These are phyloP conservation scores for Chaenogobius annularis DNA, from an alignment of 2,113 vertebrate species.

Conservation along the genomic window DNA sequence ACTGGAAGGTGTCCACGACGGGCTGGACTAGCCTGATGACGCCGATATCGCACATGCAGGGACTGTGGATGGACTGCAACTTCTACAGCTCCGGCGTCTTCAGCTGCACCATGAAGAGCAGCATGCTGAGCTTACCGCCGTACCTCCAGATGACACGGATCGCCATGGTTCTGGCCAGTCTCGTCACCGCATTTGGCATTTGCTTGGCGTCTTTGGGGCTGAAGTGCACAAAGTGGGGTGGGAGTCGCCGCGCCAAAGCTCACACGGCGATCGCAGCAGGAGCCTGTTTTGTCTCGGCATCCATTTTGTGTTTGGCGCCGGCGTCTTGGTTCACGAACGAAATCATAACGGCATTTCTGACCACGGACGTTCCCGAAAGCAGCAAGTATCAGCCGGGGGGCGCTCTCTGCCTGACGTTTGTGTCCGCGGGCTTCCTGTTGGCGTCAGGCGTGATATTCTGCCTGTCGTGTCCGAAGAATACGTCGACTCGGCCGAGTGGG, in stretches of 20 bases:
- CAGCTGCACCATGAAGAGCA: constrained; percentile 88
- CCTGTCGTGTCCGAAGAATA: constrained; percentile 79
- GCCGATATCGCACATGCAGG: constrained; percentile 86
- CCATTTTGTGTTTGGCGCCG: constrained; percentile 82
- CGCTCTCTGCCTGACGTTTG: constrained; percentile 86
- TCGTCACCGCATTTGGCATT: constrained; percentile 82
- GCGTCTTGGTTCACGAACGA: constrained; percentile 90
- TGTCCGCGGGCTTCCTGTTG: constrained; percentile 86
- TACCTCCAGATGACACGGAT: constrained; percentile 85
- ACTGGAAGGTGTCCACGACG: constrained; percentile 87
- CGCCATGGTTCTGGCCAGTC: constrained; percentile 88
- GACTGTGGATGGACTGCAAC: constrained; percentile 97
- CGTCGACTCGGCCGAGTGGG: constrained; percentile 59
- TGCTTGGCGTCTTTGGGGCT: constrained; percentile 86
- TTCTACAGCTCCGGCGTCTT: constrained; percentile 94
- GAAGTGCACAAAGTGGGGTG: constrained; percentile 89
- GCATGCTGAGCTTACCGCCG: constrained; percentile 81
- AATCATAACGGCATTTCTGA: constrained; percentile 84
- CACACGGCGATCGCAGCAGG: constrained; percentile 85
- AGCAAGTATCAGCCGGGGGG: constrained; percentile 87
- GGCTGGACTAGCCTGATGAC: constrained; percentile 84
- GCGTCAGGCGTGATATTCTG: constrained; percentile 86
- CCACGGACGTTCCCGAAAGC: constrained; percentile 83
- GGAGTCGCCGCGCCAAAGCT: constrained; percentile 81
- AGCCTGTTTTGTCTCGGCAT: constrained; percentile 82